Evolutionary conservation across 2,888 invertebrate genomes (phyloP).

Genomic region (Entomobrya multifasciata): DNA sequence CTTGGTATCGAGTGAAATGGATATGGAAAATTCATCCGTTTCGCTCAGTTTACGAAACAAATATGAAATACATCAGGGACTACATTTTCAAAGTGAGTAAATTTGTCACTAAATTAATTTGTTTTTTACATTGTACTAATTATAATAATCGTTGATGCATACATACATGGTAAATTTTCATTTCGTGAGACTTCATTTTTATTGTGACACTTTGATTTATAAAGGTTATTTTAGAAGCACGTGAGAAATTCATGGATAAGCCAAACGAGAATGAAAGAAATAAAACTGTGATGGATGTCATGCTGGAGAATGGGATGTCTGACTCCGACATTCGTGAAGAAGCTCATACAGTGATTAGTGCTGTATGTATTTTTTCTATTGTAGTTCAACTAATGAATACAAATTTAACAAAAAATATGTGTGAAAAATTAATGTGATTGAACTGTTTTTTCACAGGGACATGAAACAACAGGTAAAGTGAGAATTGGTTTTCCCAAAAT

Average conservation of each 20-base stretch:
- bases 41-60: constrained; percentile 43
- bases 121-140: no score
- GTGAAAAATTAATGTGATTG: no score
- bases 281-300: constrained; percentile 54
- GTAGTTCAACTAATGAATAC: no score
- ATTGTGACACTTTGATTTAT: not conserved
- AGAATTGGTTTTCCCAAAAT: no score
- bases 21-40: constrained; percentile 62
- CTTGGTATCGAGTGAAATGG: constrained; percentile 52
- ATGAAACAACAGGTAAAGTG: constrained; percentile 66
- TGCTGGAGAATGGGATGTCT: constrained; percentile 46
- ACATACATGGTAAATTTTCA: not conserved
- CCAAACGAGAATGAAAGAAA: not conserved
- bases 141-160: no score
- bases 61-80: constrained; percentile 54
- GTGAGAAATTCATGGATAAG: not conserved
- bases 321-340: constrained; percentile 61
- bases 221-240: constrained; percentile 9
- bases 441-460: constrained; percentile 38
- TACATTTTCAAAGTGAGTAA: constrained; percentile 42
- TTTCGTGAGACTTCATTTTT: not conserved
- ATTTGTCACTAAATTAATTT: not conserved
- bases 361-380: constrained; percentile 39
- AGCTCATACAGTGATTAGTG: constrained; percentile 57
- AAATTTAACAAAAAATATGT: no score